Conservation (phyloP, 2,113 vertebrate genomes). For the Clarias gariepinus region DNA sequence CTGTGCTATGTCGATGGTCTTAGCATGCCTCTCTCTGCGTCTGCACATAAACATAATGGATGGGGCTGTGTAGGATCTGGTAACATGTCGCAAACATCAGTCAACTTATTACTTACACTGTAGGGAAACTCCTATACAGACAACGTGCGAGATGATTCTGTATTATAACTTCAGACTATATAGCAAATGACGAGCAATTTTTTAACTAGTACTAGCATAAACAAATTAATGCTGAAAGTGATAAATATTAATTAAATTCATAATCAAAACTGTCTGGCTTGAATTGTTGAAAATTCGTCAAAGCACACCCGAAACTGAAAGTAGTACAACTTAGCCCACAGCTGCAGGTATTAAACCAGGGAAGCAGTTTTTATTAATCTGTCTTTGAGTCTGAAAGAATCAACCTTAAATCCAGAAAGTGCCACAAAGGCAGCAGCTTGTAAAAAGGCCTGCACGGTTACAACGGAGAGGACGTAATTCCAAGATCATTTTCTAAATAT, state of each 20-base stretch:
- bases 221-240: background rate
- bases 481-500: no score
- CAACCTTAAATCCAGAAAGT: no score
- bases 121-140: background rate
- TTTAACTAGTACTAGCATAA: background rate
- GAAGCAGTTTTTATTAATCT: background rate
- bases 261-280: background rate
- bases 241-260: background rate
- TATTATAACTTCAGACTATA: background rate
- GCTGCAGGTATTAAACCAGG: background rate
- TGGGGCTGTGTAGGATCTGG: background rate
- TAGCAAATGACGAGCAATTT: background rate
- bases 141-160: background rate
- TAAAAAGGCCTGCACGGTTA: background rate
- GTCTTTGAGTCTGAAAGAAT: no score
- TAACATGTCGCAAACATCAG: background rate
- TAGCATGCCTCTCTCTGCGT: slow-evolving; percentile 92
- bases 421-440: background rate
- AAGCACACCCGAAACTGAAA: background rate
- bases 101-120: background rate
- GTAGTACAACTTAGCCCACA: background rate
- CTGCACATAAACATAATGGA: slow-evolving; percentile 62
- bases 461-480: background rate
- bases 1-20: slow-evolving; percentile 97
- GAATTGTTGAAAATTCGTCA: background rate